Base-by-base conservation (phyloP, 1,140 invertebrate genomes). In the Nymphalis io region DNA sequence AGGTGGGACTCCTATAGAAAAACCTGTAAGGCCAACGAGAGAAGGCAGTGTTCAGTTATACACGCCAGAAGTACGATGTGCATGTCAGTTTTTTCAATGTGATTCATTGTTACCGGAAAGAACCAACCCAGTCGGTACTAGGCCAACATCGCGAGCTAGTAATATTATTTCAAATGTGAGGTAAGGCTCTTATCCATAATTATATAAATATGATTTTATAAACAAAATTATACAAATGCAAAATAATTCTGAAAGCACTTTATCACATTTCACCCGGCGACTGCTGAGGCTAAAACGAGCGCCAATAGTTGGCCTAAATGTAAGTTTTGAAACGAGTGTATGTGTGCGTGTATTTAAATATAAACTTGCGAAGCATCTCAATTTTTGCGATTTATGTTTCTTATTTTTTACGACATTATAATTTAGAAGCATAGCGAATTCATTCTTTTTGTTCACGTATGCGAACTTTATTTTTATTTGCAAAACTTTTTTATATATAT, bases 1-100 rank as follows among this genome's bases (percentile, higher is more conserved):
- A 88, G 94, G 94, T 73, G 92, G 93, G 53, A 88, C 92, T 78
- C 93, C 93, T 44, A 82, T 91, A 70, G 91, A 93, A 75, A 93
- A 90, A 89, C 91, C 93, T 72, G 83, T 94, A 82, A 80, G 91
- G 81, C 91, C 93, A 73, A 92, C 93, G 51, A 82, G 93, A 71
- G 92, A 94, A 74, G 93, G 93, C 78, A 94, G 94, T 78, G 94
- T 94, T 62, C 94, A 95, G 78, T 93, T 94, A 70, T 93, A 93
- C 79, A 94, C 95, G 46, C 92, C 94, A 79, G 96, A 96, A 85
- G 96, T 97, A 51, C 94, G 96, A 67, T 97, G 96, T 88, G 96
- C 93, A 69, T 96, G 96, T 92, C 96, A 97, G 92, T 96, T 95
- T 92, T 97, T 94, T 90, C 94, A 95, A 92, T 94, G 94, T 81